Conservation (phyloP, 2,888 invertebrate species). For the Dysmachus trigonus region DNA sequence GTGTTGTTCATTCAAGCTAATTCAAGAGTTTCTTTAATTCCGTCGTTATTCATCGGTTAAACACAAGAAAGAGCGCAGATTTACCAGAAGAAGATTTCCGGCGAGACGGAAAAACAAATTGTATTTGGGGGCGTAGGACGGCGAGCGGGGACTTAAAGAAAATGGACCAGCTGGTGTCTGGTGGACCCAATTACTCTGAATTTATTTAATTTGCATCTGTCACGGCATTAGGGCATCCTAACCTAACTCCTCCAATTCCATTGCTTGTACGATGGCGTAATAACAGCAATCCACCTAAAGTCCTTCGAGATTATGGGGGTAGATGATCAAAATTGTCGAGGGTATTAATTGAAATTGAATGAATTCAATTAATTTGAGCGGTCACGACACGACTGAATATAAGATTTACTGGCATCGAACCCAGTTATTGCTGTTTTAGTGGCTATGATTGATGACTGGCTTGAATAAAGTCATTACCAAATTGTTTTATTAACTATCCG, state of each 20-base stretch:
- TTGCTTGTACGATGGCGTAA: neutral
- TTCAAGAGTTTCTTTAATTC: neutral
- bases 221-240: neutral
- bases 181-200: neutral
- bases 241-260: neutral
- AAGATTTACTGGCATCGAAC: neutral
- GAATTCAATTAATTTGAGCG: constrained; percentile 7
- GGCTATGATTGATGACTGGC: neutral
- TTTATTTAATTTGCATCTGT: neutral
- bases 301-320: neutral
- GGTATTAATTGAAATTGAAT: neutral
- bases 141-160: neutral
- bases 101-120: neutral
- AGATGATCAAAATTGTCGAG: neutral
- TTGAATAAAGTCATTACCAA: neutral
- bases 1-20: neutral
- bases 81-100: neutral
- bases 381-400: neutral
- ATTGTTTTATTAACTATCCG: neutral
- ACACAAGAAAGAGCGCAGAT: neutral
- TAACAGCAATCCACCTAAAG: neutral
- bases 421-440: neutral
- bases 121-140: neutral
- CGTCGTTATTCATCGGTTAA: neutral
- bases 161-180: neutral